Percentiles rank a stretch among this genome's conserved stretches.
Evolutionary conservation across 2,797 vertebrate species (phyloP).

Genomic region (Falco concolor): DNA sequence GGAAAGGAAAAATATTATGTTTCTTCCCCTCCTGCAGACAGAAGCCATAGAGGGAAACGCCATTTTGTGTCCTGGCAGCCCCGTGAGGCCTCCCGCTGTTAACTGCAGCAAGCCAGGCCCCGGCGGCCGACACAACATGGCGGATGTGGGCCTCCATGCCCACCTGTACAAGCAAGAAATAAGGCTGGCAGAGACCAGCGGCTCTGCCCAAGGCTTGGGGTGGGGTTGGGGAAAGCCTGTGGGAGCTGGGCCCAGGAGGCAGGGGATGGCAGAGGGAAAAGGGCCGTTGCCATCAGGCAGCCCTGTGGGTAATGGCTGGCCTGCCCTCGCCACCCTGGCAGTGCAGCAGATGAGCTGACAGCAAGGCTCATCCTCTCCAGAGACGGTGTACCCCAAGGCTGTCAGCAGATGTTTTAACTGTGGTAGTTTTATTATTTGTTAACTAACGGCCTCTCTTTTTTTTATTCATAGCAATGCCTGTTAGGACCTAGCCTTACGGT

Average conservation of each 20-base stretch:
- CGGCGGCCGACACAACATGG: rapidly evolving
- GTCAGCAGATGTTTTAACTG: background rate
- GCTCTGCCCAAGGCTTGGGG: background rate
- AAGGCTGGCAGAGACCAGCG: rapidly evolving
- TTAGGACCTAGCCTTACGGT: background rate
- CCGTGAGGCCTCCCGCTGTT: background rate
- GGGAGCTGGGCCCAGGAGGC: background rate
- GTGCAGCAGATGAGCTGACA: background rate
- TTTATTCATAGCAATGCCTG: background rate
- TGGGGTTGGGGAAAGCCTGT: rapidly evolving
- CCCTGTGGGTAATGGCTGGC: rapidly evolving
- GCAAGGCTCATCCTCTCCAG: rapidly evolving
- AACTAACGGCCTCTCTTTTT: background rate
- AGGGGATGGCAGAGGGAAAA: background rate
- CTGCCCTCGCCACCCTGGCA: background rate
- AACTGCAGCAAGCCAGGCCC: rapidly evolving
- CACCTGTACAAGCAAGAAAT: background rate
- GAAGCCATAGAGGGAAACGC: rapidly evolving
- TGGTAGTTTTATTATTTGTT: background rate
- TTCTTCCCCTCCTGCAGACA: background rate
- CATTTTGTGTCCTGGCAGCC: background rate
- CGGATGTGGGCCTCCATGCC: background rate
- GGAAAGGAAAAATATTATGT: background rate
- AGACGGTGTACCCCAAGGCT: too few relatives aligned
- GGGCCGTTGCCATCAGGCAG: rapidly evolving